phyloP scores from a whole-genome alignment of 2,113 vertebrate species.

The Clarias macrocephalus region DNA sequence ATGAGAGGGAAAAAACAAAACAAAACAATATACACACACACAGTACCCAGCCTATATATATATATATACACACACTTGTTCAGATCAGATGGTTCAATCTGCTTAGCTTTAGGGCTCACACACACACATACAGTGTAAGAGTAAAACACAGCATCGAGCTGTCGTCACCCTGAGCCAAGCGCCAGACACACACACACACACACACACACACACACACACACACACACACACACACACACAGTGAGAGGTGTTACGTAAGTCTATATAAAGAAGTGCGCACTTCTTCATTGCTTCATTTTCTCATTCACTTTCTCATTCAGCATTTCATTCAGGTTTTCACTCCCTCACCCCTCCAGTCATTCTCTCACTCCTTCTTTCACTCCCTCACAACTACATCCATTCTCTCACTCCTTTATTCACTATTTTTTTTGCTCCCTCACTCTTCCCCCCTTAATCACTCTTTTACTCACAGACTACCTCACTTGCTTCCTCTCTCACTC shows the following conservation, averaged over 20 bases:
- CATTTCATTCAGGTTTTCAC: neutral
- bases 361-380: neutral
- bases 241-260: neutral
- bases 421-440: neutral
- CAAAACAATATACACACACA: neutral
- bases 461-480: neutral
- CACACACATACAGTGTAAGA: neutral
- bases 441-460: no score
- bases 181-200: neutral
- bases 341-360: neutral
- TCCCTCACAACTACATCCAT: neutral
- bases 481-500: neutral
- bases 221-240: neutral
- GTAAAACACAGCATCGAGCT: neutral
- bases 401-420: neutral
- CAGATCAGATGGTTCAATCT: conserved; percentile 8
- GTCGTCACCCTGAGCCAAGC: neutral
- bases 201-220: neutral
- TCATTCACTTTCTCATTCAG: neutral
- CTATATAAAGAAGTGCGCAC: neutral
- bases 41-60: neutral
- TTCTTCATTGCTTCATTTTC: neutral
- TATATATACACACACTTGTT: neutral
- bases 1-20: no score
- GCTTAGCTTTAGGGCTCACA: neutral